A percentile compares a stretch with the other conserved stretches of the same genome.
These are phyloP conservation scores for Isurus oxyrinchus DNA, from an alignment of 2,113 vertebrate genomes.

Conservation along the genomic window DNA sequence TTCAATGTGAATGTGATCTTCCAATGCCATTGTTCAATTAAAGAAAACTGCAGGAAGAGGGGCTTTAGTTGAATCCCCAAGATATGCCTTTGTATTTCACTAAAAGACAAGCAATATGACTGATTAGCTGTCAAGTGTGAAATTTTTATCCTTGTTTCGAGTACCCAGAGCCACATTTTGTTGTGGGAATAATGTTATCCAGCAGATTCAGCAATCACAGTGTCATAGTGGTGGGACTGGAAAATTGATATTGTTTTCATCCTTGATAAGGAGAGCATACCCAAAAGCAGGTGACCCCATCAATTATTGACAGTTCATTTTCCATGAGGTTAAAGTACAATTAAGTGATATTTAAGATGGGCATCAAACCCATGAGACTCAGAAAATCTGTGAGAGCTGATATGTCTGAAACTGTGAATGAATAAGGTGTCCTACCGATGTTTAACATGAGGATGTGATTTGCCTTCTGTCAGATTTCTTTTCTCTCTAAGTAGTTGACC, in stretches of 20 bases:
- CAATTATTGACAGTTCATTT: background rate
- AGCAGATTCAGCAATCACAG: background rate
- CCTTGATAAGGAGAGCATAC: background rate
- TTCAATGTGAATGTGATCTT: too few species aligned
- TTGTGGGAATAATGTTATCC: background rate
- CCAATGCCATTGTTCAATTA: too few species aligned
- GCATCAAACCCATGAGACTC: background rate
- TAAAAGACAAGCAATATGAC: background rate
- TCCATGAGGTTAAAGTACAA: background rate
- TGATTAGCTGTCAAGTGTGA: background rate
- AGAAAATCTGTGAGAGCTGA: background rate
- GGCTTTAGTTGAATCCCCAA: background rate
- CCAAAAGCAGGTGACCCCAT: background rate
- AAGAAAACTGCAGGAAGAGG: background rate
- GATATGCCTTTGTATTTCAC: background rate
- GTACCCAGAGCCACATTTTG: background rate
- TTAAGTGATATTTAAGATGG: background rate
- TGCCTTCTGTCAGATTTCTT: background rate
- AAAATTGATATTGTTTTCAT: background rate
- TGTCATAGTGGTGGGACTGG: background rate
- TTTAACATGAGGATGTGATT: background rate
- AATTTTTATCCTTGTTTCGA: background rate
- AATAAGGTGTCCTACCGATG: background rate
- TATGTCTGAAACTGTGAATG: background rate
- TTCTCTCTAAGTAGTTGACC: background rate